A percentile compares a stretch with the other conserved stretches of the same genome.
These are phyloP conservation scores for Pheucticus melanocephalus DNA, from an alignment of 2,113 vertebrate genomes.

Conservation along the genomic window DNA sequence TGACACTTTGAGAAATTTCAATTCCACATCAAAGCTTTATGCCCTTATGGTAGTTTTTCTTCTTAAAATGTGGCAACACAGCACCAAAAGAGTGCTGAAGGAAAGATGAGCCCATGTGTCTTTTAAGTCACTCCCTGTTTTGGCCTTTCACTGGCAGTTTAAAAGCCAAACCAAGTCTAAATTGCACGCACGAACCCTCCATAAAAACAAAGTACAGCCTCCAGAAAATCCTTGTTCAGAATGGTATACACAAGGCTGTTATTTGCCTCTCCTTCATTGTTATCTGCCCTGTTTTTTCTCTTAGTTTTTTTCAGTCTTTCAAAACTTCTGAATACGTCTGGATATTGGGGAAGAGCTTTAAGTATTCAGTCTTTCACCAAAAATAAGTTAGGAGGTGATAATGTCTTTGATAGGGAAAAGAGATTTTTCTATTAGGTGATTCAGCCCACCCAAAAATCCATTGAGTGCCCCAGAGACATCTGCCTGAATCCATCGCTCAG, in stretches of 20 bases:
- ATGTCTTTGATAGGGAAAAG: not conserved
- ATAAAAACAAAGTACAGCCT: conserved; percentile 5
- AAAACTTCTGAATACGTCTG: not conserved
- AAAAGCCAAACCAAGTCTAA: not conserved
- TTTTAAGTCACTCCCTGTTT: not conserved
- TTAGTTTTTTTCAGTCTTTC: not conserved
- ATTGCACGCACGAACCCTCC: not conserved
- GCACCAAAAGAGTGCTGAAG: not conserved
- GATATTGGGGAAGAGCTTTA: not conserved
- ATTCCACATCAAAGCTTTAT: not conserved
- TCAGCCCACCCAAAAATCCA: not conserved
- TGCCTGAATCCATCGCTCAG: not conserved
- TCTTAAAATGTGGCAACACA: not conserved
- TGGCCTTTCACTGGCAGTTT: not conserved
- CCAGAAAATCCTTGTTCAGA: not conserved
- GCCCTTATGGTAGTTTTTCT: not conserved
- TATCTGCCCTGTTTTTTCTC: not conserved
- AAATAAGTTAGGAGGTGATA: not conserved
- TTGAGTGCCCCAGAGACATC: not conserved
- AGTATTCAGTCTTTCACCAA: not conserved
- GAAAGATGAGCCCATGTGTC: not conserved
- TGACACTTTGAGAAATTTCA: not conserved
- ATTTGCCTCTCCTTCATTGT: not conserved
- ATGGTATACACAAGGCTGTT: not conserved
- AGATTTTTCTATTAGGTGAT: not conserved